Evolutionary conservation across 2,113 vertebrate genomes (phyloP).

Genomic region (Cynopterus brachyotis): DNA sequence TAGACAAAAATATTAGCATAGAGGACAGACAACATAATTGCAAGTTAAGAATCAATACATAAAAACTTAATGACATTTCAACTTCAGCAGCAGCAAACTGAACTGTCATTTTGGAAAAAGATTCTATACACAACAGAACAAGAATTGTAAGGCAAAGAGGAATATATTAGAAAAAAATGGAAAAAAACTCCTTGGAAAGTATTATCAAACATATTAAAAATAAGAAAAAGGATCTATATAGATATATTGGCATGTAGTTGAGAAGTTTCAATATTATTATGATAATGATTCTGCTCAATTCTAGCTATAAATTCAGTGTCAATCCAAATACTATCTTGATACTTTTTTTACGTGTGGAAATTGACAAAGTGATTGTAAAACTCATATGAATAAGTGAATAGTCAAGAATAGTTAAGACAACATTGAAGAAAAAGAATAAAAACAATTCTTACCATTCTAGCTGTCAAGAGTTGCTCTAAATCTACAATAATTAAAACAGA

Average conservation of each 20-base stretch:
- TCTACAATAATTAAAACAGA: neutral
- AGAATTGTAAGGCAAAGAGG: neutral
- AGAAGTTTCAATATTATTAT: neutral
- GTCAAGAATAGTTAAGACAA: neutral
- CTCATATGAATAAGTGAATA: neutral
- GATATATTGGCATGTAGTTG: neutral
- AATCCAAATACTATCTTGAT: neutral
- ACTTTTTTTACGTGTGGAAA: neutral
- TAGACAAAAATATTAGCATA: neutral
- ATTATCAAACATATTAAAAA: neutral
- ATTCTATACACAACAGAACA: neutral
- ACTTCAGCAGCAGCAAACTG: neutral
- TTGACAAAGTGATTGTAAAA: neutral
- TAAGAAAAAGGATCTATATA: neutral
- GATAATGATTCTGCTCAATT: neutral
- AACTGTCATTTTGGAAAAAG: neutral
- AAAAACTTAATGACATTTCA: neutral
- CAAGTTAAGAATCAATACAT: neutral
- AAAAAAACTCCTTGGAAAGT: neutral
- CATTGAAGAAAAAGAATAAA: conserved; percentile 18
- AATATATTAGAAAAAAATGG: neutral
- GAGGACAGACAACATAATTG: neutral
- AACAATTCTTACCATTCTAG: neutral
- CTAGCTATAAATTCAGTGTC: neutral
- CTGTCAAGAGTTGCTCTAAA: neutral